Conservation (phyloP, 2,888 invertebrate species). For the Cephus pulcher region DNA sequence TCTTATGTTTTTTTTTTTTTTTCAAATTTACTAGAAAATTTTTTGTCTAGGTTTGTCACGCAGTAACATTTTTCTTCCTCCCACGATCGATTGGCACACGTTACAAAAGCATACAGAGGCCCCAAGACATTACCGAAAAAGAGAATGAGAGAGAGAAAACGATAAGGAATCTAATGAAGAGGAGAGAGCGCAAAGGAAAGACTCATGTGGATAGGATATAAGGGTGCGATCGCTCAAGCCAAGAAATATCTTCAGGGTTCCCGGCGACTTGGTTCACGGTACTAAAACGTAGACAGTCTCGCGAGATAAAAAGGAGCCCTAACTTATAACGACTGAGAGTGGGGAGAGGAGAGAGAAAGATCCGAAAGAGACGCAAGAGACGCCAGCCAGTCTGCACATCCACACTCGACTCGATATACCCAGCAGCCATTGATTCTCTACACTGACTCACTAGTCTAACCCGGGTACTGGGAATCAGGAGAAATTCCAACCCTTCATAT, state of each 20-base stretch:
- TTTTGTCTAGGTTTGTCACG: background rate
- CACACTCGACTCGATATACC: background rate
- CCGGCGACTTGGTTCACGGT: background rate
- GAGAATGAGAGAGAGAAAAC: background rate
- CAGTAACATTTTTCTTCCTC: background rate
- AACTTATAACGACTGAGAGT: background rate
- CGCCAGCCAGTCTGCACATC: slow-evolving; percentile 42
- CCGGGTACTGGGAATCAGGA: background rate
- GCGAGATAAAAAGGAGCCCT: slow-evolving; percentile 5
- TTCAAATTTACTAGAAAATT: background rate
- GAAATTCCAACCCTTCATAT: background rate
- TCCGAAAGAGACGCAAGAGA: slow-evolving; percentile 36
- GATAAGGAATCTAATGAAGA: slow-evolving; percentile 3
- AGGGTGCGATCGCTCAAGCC: background rate
- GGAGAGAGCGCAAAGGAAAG: slow-evolving; percentile 1
- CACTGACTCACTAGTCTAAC: background rate
- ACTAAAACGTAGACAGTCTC: background rate
- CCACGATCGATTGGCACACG: background rate
- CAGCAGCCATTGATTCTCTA: slow-evolving; percentile 26
- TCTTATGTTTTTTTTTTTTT: background rate
- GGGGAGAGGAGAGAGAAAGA: slow-evolving; percentile 1
- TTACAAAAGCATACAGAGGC: background rate
- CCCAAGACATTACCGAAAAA: background rate
- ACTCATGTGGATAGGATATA: background rate
- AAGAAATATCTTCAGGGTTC: background rate